Evolutionary conservation across 2,113 vertebrate genomes (phyloP).

Genomic region (Microtus richardsoni): DNA sequence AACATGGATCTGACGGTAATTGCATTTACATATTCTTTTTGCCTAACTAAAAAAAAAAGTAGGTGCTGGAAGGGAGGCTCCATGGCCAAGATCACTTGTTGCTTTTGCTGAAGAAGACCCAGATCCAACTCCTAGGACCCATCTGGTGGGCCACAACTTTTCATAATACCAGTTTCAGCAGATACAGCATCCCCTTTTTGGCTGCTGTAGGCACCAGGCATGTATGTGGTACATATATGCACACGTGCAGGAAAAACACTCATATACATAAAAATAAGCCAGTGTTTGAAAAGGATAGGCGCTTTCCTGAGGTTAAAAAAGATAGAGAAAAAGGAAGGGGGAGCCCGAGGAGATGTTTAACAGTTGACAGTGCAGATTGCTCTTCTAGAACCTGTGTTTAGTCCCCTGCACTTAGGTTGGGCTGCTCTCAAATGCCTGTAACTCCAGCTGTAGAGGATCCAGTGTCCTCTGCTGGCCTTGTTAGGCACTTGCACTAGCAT

Average conservation of each 20-base stretch:
- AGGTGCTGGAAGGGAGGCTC: background rate
- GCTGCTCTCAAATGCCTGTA: background rate
- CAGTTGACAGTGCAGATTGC: background rate
- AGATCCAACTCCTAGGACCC: background rate
- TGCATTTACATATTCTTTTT: slow-evolving; percentile 57
- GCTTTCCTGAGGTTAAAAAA: slow-evolving; percentile 10
- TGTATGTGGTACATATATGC: too few relatives aligned
- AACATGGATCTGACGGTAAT: slow-evolving; percentile 43
- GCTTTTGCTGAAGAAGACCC: background rate
- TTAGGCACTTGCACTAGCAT: background rate
- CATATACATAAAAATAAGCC: background rate
- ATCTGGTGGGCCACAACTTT: background rate
- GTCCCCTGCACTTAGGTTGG: background rate
- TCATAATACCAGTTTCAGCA: background rate
- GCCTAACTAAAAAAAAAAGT: slow-evolving; percentile 19
- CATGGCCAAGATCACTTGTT: background rate
- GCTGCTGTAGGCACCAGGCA: background rate
- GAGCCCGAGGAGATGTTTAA: background rate
- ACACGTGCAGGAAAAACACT: background rate
- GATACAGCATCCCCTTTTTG: background rate
- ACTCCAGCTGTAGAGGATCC: background rate
- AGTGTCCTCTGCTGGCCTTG: background rate
- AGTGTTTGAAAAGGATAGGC: background rate
- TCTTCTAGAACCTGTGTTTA: too few relatives aligned
- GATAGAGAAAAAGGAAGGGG: background rate